phyloP scores from a whole-genome alignment of 1,140 invertebrate genomes.

The Drosophila asahinai region DNA sequence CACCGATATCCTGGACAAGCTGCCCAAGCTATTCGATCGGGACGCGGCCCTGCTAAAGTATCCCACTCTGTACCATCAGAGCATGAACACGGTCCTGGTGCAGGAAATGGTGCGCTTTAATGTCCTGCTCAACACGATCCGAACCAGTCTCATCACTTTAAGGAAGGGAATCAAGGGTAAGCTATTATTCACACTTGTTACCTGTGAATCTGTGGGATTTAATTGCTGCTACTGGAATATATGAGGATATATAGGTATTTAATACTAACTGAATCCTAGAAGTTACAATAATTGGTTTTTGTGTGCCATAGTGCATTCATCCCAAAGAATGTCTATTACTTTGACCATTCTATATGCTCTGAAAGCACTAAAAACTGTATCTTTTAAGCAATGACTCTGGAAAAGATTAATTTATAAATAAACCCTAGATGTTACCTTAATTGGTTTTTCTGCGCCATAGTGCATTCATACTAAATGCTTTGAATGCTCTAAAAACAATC shows the following conservation, averaged over 20 bases:
- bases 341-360: too few relatives aligned
- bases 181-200: slow-evolving; percentile 13
- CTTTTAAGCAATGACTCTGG: too few relatives aligned
- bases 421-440: too few relatives aligned
- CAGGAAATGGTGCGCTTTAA: slow-evolving; percentile 98
- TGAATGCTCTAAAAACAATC: too few relatives aligned
- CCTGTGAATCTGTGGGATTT: slow-evolving; percentile 19
- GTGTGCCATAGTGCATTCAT: too few relatives aligned
- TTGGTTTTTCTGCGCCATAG: too few relatives aligned
- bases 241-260: not conserved
- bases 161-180: slow-evolving; percentile 95
- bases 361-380: too few relatives aligned
- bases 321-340: too few relatives aligned
- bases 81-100: slow-evolving; percentile 91
- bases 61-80: slow-evolving; percentile 93
- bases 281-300: too few relatives aligned
- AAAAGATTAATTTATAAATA: too few relatives aligned
- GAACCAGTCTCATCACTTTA: slow-evolving; percentile 92
- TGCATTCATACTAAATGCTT: too few relatives aligned
- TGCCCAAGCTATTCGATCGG: slow-evolving; percentile 91
- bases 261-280: too few relatives aligned
- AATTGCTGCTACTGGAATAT: slow-evolving; percentile 11
- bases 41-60: slow-evolving; percentile 89
- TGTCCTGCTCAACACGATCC: slow-evolving; percentile 90
- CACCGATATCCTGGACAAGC: slow-evolving; percentile 89